These are phyloP conservation scores for Zaprionus africanus DNA, from an alignment of 1,140 invertebrate genomes.

Conservation along the genomic window DNA sequence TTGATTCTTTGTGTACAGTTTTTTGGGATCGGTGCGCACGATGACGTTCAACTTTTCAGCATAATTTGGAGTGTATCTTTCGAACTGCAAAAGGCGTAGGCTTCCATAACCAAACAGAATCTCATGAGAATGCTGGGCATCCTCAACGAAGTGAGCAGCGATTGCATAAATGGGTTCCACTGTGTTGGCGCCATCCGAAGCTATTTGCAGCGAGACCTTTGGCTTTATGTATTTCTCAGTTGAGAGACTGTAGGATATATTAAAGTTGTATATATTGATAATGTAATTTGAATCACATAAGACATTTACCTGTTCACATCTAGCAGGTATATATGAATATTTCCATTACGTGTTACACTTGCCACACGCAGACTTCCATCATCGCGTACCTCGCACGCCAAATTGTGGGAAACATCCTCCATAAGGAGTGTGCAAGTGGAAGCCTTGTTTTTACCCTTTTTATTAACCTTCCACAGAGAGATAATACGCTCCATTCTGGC, in stretches of 20 bases:
- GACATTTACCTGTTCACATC: slow-evolving; percentile 88
- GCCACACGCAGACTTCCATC: slow-evolving; percentile 86
- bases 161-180: slow-evolving; percentile 87
- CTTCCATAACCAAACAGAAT: slow-evolving; percentile 87
- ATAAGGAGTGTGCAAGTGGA: slow-evolving; percentile 87
- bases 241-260: slow-evolving; percentile 82
- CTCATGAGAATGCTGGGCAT: slow-evolving; percentile 80
- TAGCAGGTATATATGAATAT: slow-evolving; percentile 91
- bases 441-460: slow-evolving; percentile 70
- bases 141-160: slow-evolving; percentile 84
- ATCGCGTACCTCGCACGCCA: slow-evolving; percentile 85
- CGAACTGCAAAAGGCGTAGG: slow-evolving; percentile 86
- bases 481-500: slow-evolving; percentile 83
- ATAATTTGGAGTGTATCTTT: slow-evolving; percentile 87
- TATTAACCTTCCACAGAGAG: slow-evolving; percentile 77
- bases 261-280: background rate
- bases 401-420: slow-evolving; percentile 87
- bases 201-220: slow-evolving; percentile 88
- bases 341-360: slow-evolving; percentile 89
- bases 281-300: background rate
- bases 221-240: slow-evolving; percentile 90
- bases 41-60: slow-evolving; percentile 86
- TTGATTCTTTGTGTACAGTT: slow-evolving; percentile 78
- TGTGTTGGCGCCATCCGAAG: slow-evolving; percentile 86
- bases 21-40: slow-evolving; percentile 85